Evolutionary conservation across 2,113 vertebrate species (phyloP), one percentile per base, ranked within the genome.

Genomic region (Pyxicephalus adspersus): DNA sequence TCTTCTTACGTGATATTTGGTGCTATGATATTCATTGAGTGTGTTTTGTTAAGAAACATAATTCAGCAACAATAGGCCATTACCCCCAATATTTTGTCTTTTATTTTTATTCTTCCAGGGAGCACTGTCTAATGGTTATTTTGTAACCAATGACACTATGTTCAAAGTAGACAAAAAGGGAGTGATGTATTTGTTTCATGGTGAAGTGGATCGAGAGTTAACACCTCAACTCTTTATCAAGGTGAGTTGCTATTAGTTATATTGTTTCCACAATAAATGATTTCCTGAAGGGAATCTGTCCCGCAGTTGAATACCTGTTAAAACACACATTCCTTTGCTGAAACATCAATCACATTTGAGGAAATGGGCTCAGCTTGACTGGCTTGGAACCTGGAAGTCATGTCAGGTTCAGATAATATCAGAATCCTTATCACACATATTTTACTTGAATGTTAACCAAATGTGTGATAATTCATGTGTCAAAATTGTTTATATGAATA

Each of bases 191-290:
- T 88, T 95, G 67, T 85, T 60, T 82, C 89, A 64, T 19, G 71
- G 91, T 50, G 87, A 86, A 34, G 84, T 95, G 82, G 94, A 95
- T 86, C 89, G 94, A 85, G 94, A 95, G 87, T 85, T 87, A 2
- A 80, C 67, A 25, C 73, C 91, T 58, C 83, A 50, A 68, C 93
- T 92, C 76, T 55, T 82, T 17, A 67, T 95, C 26, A 82, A 92
- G 91, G 94, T 94, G 86, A 78, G 83, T 84, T 3, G 60, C 63
- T 31, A 31, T 55, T 38, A 15, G 6, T 2, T 3, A 13, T 9
- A 45, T 9, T 45, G 38, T 45, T 4, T 38, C 38, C 38, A 38
- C 38, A 8, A 9, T 4, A 38, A 38, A 38, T 38, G 1, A 38
- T 38, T 38, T 38, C 4, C 11, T 38, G 11, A 38, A 38, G 38